Base-by-base conservation (phyloP, 1,140 invertebrate genomes). In the Ditylenchus dipsaci region DNA sequence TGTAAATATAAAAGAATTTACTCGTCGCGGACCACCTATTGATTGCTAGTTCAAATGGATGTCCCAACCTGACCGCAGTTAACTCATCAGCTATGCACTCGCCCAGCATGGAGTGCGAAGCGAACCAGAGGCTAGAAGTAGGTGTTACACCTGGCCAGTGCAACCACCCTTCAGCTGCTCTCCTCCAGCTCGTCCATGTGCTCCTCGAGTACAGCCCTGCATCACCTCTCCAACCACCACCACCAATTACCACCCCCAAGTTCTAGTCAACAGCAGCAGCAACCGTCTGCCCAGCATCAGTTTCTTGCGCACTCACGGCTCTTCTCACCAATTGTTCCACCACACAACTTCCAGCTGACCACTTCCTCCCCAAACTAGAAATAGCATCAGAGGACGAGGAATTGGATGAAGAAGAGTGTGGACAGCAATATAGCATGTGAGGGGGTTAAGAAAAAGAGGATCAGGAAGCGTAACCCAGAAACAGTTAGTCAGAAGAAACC, bases 61-160 rank as follows among this genome's bases (percentile, higher is more conserved):
- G n/a, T n/a, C n/a, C n/a, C n/a, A n/a, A n/a, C n/a, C n/a, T n/a
- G n/a, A n/a, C n/a, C n/a, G n/a, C n/a, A 38, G 33, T 11, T 38
- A 38, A 11, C 33, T 38, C 33, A 17, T 53, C 49, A 19, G n/a
- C 49, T 8, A 53, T 53, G 49, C n/a, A 53, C 49, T 53, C 49
- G 3, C 49, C 49, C 56, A 64, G 56, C 15, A 38, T 38, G 33
- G 33, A 38, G 33, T 38, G 33, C 11, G 33, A 38, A 11, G 33
- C n/a, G 67, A 19, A 27, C 66, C 73, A 7, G 76, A 82, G 69
- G 63, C 73, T 15, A 72, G 79, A 19, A 71, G 60, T 1, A 76
- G 79, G 15, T 80, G 79, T 57, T 70, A 75, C 57, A 80, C 79
- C 15, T 80, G 79, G 79, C 79, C 79, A 74, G 23, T 63, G 19